Percentiles rank a stretch among this genome's conserved stretches.
Evolutionary conservation across 2,888 invertebrate genomes (phyloP).

Genomic region (Lasioglossum marginatum): DNA sequence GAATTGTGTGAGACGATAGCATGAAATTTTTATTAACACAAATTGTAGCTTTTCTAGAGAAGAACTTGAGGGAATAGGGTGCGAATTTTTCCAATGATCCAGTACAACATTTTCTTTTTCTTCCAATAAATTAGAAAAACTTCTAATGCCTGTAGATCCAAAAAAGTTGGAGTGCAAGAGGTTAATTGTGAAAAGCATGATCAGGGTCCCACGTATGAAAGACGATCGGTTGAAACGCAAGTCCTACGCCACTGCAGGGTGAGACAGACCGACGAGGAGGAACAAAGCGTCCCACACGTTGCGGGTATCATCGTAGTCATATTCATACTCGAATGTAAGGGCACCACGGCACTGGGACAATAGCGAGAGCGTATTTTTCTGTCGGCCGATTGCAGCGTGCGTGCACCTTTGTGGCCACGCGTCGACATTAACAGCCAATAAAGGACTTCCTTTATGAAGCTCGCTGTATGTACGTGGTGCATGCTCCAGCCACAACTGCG

Average conservation of each 20-base stretch:
- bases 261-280: conserved; percentile 68
- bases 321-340: conserved; percentile 75
- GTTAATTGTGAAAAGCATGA: not conserved
- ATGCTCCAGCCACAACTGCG: conserved; percentile 1
- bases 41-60: no score
- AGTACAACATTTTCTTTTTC: not conserved
- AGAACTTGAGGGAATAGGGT: no score
- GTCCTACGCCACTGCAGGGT: conserved; percentile 66
- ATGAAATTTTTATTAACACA: no score
- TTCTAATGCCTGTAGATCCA: not conserved
- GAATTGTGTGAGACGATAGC: no score
- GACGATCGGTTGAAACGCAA: not conserved
- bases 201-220: not conserved
- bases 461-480: not conserved
- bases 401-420: conserved; percentile 49
- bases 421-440: conserved; percentile 53
- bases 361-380: conserved; percentile 49
- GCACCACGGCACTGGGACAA: conserved; percentile 71
- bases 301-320: conserved; percentile 75
- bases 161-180: not conserved
- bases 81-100: not conserved
- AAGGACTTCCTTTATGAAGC: conserved; percentile 43
- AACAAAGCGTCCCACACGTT: conserved; percentile 81
- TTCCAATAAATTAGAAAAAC: not conserved
- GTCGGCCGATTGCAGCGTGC: conserved; percentile 37